Percentiles rank a stretch among this genome's conserved stretches.
phyloP scores from a whole-genome alignment of 2,113 vertebrate genomes.

The Brachionichthys hirsutus region DNA sequence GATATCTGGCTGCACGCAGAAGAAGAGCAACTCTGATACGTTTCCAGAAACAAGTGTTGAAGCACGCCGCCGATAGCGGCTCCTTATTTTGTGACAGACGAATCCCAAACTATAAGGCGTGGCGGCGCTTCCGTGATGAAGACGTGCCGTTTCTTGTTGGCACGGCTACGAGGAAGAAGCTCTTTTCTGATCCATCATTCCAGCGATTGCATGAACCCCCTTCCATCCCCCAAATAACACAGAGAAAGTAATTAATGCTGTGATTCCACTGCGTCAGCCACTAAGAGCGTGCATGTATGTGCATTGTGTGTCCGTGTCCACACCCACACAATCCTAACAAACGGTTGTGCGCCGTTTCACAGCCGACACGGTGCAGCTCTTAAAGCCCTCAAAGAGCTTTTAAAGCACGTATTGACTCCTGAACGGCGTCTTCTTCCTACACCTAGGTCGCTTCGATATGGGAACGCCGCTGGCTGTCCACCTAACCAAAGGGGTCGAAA shows the following conservation, averaged over 20 bases:
- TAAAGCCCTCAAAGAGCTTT: constrained; percentile 63
- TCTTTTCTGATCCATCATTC: constrained; percentile 9
- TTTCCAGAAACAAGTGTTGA: not conserved
- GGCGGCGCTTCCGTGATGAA: too few species aligned
- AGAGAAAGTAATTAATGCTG: constrained; percentile 32
- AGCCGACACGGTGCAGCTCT: constrained; percentile 46
- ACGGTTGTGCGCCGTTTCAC: constrained; percentile 51
- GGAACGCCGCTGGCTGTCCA: constrained; percentile 38
- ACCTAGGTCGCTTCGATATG: constrained; percentile 60
- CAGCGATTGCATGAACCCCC: not conserved
- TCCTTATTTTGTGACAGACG: not conserved
- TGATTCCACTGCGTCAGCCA: constrained; percentile 30
- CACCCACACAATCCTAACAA: constrained; percentile 30
- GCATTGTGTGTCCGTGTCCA: constrained; percentile 10
- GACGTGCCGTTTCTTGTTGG: too few species aligned
- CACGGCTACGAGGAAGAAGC: too few species aligned
- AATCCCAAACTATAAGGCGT: too few species aligned
- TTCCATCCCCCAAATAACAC: constrained; percentile 6
- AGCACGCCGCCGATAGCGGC: not conserved
- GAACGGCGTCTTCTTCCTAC: constrained; percentile 61
- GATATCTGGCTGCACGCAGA: not conserved
- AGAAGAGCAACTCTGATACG: not conserved
- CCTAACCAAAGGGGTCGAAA: constrained; percentile 51
- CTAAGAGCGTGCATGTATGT: constrained; percentile 40
- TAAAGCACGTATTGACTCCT: constrained; percentile 71